These are phyloP conservation scores for Siniperca obscura DNA, from an alignment of 2,797 vertebrate genomes.

Conservation along the genomic window DNA sequence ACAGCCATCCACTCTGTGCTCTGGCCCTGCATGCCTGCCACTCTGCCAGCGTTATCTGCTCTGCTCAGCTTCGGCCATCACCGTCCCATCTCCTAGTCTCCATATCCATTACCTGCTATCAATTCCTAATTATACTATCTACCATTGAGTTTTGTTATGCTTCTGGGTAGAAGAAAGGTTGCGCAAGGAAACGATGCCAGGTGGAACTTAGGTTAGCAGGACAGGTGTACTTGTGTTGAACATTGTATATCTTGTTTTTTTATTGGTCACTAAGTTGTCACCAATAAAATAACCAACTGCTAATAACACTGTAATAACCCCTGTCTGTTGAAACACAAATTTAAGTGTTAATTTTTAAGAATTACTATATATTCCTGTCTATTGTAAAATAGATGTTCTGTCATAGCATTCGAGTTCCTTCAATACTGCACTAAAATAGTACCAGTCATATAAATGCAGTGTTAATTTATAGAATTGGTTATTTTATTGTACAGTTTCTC, in stretches of 20 bases:
- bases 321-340: not conserved
- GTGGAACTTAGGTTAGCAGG: not conserved
- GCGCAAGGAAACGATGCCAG: too few species aligned
- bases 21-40: too few species aligned
- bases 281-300: not conserved
- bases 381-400: not conserved
- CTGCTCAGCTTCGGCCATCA: too few species aligned
- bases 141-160: too few species aligned
- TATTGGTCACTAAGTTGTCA: not conserved
- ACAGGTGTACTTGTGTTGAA: not conserved
- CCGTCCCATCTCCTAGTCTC: too few species aligned
- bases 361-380: not conserved
- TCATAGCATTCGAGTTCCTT: not conserved
- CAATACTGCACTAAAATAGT: not conserved
- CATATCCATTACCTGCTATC: too few species aligned
- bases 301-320: not conserved
- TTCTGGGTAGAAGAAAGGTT: too few species aligned
- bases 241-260: not conserved
- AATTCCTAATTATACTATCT: too few species aligned
- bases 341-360: not conserved
- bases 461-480: not conserved
- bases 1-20: too few species aligned
- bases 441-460: not conserved
- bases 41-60: too few species aligned
- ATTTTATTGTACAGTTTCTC: not conserved